Base-by-base conservation (phyloP, 2,797 vertebrate species). In the Huso huso region DNA sequence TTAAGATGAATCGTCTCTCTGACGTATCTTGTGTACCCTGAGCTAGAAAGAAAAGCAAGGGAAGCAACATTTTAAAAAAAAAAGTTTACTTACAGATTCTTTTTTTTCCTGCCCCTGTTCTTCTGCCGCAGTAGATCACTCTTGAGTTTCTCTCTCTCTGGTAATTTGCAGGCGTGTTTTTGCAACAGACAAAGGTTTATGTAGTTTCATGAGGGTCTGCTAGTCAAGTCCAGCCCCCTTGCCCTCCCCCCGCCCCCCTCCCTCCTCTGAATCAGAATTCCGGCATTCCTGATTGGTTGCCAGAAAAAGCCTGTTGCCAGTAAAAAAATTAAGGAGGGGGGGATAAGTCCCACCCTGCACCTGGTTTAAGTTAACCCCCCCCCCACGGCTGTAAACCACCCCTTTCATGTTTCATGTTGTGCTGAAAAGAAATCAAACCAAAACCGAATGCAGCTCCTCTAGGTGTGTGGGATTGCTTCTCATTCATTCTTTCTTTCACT, bases 251-350 rank as follows among this genome's bases (percentile, higher is more conserved):
- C 77, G 74, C 86, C 80, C 87, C 82, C 77, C 75, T 85, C 85
- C 15, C 15, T 18, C 15, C 15, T 18, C 84, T 86, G 86, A 84
- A 88, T 85, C 84, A 81, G 83, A 88, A 37, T 37, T 37, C 23
- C 23, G 1, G 23, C 23, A 90, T 90, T 91, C 89, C 87, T 89
- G 88, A 87, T 90, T 85, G 87, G 81, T 50, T 73, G 88, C 83
- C 87, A 84, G 87, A 18, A 89, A 89, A 55, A n/a, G 52, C 6
- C 52, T 55, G n/a, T 55, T 55, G 52, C 4, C 52, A 55, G 4
- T 55, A n/a, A 55, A 55, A 55, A 55, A 55, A 18, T 18, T 4
- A 55, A 10, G 6, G 6, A n/a, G 52, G 52, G n/a, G n/a, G n/a
- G n/a, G 9, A 55, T n/a, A 55, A 9, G n/a, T 6, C 8, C 60